Evolutionary conservation across 2,113 vertebrate genomes (phyloP).

Genomic region (Mola mola): DNA sequence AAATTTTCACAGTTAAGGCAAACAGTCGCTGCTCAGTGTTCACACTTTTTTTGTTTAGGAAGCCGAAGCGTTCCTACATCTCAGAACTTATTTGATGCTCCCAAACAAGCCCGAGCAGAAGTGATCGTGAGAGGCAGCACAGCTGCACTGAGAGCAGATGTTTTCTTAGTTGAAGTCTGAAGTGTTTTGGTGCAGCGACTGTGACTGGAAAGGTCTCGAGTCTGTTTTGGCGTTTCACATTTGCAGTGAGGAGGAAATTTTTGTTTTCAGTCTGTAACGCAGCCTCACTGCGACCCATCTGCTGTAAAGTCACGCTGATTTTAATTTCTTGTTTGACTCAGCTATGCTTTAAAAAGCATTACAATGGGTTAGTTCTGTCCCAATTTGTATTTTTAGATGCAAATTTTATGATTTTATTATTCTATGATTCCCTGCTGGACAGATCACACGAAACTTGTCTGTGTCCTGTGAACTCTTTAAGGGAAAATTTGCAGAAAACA

Average conservation of each 20-base stretch:
- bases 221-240: constrained; percentile 12
- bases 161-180: constrained; percentile 28
- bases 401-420: neutral
- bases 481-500: too few species aligned
- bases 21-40: too few species aligned
- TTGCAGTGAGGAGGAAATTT: neutral
- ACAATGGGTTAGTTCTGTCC: neutral
- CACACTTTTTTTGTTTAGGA: too few species aligned
- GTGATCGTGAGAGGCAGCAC: constrained; percentile 21
- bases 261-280: neutral
- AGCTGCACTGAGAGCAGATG: constrained; percentile 28
- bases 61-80: too few species aligned
- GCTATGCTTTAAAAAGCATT: neutral
- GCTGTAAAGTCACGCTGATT: too few species aligned
- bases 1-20: neutral
- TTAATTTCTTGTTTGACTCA: neutral
- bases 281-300: too few species aligned
- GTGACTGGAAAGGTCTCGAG: neutral
- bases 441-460: neutral
- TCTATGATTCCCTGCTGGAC: neutral
- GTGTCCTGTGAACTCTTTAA: neutral
- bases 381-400: neutral
- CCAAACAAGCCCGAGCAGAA: too few species aligned
- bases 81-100: neutral
- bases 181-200: constrained; percentile 9